These are phyloP conservation scores for Caretta caretta DNA, from an alignment of 2,113 vertebrate genomes.

Conservation along the genomic window DNA sequence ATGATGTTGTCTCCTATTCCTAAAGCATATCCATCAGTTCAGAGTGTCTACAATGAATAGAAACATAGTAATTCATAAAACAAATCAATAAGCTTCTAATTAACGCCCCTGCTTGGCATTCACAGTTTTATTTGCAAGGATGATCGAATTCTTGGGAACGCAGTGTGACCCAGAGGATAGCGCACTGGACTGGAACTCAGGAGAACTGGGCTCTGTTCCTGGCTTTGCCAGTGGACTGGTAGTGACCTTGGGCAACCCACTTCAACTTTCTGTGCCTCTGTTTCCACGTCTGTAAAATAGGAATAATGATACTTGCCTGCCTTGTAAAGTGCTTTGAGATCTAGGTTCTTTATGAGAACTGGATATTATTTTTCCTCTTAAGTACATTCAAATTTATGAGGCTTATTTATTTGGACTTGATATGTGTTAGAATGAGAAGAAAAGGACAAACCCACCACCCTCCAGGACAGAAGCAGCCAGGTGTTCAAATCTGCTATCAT, in stretches of 20 bases:
- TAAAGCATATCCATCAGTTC: not conserved
- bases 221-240: not conserved
- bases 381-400: accelerated
- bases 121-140: not conserved
- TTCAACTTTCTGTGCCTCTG: not conserved
- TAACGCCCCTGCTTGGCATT: not conserved
- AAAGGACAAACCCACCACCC: not conserved
- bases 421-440: not conserved
- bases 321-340: not conserved
- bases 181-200: not conserved
- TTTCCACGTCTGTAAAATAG: not conserved
- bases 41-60: not conserved
- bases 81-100: not conserved
- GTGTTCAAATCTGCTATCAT: accelerated
- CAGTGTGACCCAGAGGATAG: not conserved
- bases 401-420: not conserved
- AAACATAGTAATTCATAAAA: not conserved
- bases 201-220: not conserved
- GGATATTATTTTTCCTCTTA: not conserved
- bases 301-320: not conserved
- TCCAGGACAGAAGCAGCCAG: not conserved
- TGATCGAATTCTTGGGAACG: not conserved
- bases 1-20: not conserved
- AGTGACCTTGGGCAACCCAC: not conserved
- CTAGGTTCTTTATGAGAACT: not conserved